A percentile compares a stretch with the other conserved stretches of the same genome.
phyloP scores from a whole-genome alignment of 2,797 vertebrate species.

The Artibeus jamaicensis region DNA sequence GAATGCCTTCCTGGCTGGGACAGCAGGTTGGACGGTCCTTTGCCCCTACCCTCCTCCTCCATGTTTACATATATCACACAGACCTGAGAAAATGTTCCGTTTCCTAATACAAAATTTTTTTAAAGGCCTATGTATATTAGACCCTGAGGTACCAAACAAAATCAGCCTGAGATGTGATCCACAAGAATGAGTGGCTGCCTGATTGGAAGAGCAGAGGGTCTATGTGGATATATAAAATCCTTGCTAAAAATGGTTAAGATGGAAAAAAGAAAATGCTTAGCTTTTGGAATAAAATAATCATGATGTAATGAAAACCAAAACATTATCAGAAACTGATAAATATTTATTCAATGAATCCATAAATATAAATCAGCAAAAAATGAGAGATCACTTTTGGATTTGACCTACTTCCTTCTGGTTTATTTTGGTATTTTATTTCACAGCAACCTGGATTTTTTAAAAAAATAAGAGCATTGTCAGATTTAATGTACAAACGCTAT shows the following conservation, averaged over 20 bases:
- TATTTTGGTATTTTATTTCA: constrained; percentile 50
- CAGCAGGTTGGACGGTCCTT: not conserved
- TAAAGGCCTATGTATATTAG: not conserved
- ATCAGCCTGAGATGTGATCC: not conserved
- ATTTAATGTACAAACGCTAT: constrained; percentile 30
- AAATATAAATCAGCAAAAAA: constrained; percentile 64
- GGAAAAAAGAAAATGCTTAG: constrained; percentile 47
- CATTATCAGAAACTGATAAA: constrained; percentile 64
- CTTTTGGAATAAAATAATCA: constrained; percentile 58
- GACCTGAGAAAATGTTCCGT: not conserved
- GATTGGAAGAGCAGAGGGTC: constrained; percentile 5
- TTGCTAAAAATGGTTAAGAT: constrained; percentile 30
- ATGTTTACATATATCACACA: not conserved
- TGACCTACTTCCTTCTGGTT: constrained; percentile 54
- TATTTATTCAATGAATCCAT: constrained; percentile 64
- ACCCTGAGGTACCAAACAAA: not conserved
- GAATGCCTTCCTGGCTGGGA: not conserved
- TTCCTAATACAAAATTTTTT: not conserved
- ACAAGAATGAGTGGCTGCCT: not conserved
- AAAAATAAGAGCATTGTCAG: constrained; percentile 46
- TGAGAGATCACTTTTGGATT: constrained; percentile 51
- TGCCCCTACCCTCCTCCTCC: not conserved
- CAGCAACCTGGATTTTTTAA: not conserved
- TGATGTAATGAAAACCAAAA: constrained; percentile 57
- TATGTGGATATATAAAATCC: constrained; percentile 6